phyloP scores from a whole-genome alignment of 2,113 vertebrate species.

The Cryptotis parvus region DNA sequence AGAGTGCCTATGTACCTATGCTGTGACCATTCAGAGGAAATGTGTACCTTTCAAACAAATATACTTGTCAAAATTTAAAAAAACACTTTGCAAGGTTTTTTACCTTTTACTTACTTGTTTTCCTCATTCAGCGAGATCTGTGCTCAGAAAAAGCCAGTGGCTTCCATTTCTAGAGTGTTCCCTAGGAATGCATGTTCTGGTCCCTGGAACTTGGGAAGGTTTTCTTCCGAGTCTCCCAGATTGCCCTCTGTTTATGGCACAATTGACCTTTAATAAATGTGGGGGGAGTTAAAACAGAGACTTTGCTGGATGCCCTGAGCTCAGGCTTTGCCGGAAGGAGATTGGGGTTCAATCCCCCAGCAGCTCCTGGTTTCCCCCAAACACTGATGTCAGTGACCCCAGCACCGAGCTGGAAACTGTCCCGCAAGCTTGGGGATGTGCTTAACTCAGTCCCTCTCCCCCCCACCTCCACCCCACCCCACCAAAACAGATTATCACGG shows the following conservation, averaged over 20 bases:
- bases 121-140: slow-evolving; percentile 71
- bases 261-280: neutral
- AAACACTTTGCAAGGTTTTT: slow-evolving; percentile 26
- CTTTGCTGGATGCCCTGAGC: too few species aligned
- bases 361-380: too few species aligned
- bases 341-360: too few species aligned
- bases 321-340: too few species aligned
- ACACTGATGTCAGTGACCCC: too few species aligned
- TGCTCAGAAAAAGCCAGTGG: slow-evolving; percentile 74
- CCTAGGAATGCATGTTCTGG: neutral
- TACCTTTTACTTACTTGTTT: slow-evolving; percentile 68
- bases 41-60: neutral
- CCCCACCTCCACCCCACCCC: too few species aligned
- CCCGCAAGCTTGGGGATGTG: too few species aligned
- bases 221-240: neutral
- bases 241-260: neutral
- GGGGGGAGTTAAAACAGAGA: neutral
- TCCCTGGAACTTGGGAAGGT: neutral
- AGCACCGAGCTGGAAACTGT: too few species aligned
- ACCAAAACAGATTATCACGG: neutral
- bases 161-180: neutral
- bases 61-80: slow-evolving; percentile 31
- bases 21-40: slow-evolving; percentile 27
- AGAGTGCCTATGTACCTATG: neutral
- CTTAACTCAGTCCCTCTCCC: too few species aligned